Evolutionary conservation across 2,113 vertebrate species (phyloP).

Genomic region (Corydoras maculifer): DNA sequence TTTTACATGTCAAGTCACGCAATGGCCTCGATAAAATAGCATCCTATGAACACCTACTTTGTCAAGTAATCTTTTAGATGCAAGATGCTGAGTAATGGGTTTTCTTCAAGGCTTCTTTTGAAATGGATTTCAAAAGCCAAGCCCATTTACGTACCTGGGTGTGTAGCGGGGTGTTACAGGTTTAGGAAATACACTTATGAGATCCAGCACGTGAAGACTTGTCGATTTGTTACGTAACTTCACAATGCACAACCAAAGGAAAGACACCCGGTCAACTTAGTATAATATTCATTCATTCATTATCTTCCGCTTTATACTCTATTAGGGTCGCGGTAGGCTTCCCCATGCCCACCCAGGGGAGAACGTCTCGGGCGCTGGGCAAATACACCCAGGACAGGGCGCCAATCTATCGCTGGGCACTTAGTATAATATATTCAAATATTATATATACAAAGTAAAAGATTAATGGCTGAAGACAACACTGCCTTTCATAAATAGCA

Average conservation of each 20-base stretch:
- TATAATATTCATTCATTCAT: not conserved
- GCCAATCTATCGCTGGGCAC: no score
- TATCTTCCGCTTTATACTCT: no score
- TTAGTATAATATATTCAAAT: slow-evolving; percentile 27
- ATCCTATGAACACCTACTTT: no score
- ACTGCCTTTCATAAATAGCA: no score
- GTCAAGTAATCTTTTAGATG: not conserved
- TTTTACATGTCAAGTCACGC: no score
- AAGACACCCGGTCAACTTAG: slow-evolving; percentile 18
- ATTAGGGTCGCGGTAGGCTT: no score
- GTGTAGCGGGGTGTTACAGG: not conserved
- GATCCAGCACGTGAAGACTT: not conserved
- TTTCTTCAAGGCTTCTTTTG: not conserved
- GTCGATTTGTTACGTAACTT: slow-evolving; percentile 13
- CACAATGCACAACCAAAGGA: slow-evolving; percentile 5
- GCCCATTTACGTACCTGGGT: not conserved
- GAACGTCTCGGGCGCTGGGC: no score
- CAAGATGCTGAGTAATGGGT: not conserved
- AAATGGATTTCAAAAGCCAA: not conserved
- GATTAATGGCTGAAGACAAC: no score
- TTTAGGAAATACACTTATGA: not conserved
- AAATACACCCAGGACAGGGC: no score
- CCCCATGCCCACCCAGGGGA: no score
- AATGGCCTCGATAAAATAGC: no score
- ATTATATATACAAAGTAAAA: no score